phyloP scores from a whole-genome alignment of 2,888 invertebrate species.

The Bedellia somnulentella region DNA sequence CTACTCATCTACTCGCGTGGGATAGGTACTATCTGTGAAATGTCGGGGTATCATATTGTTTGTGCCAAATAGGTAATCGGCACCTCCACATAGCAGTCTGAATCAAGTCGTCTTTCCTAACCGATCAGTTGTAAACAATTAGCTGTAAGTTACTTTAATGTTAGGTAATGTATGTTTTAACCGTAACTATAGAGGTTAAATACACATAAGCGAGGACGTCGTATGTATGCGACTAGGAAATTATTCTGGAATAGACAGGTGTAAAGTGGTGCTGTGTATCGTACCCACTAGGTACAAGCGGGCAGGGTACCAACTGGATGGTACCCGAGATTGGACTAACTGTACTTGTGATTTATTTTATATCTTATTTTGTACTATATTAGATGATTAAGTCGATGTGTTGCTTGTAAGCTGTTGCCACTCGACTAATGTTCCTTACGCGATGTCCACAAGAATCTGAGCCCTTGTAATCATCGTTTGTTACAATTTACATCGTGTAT shows the following conservation, averaged over 20 bases:
- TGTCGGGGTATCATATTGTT: too few species aligned
- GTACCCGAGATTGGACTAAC: too few species aligned
- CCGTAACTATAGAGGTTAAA: conserved; percentile 41
- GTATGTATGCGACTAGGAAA: too few species aligned
- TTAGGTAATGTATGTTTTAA: conserved; percentile 53
- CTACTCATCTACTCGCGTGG: too few species aligned
- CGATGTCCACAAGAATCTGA: conserved; percentile 23
- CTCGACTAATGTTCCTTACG: conserved; percentile 51
- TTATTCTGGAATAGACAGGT: too few species aligned
- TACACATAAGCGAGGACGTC: too few species aligned
- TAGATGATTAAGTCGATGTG: conserved; percentile 19
- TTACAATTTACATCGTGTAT: conserved; percentile 55
- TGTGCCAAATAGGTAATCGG: conserved; percentile 3
- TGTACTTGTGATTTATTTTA: conserved; percentile 1
- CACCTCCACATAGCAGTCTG: conserved; percentile 12
- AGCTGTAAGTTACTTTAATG: conserved; percentile 51
- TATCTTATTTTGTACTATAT: conserved; percentile 28
- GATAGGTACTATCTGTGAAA: too few species aligned
- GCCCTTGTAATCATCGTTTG: conserved; percentile 46
- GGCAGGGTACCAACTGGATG: too few species aligned
- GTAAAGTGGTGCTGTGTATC: too few species aligned
- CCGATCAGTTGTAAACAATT: conserved; percentile 46
- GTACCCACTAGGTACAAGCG: too few species aligned
- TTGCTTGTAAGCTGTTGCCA: conserved; percentile 42
- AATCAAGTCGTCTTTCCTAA: conserved; percentile 19